Evolutionary conservation across 2,888 invertebrate genomes (phyloP).

Genomic region (Platerodrilus igneus): DNA sequence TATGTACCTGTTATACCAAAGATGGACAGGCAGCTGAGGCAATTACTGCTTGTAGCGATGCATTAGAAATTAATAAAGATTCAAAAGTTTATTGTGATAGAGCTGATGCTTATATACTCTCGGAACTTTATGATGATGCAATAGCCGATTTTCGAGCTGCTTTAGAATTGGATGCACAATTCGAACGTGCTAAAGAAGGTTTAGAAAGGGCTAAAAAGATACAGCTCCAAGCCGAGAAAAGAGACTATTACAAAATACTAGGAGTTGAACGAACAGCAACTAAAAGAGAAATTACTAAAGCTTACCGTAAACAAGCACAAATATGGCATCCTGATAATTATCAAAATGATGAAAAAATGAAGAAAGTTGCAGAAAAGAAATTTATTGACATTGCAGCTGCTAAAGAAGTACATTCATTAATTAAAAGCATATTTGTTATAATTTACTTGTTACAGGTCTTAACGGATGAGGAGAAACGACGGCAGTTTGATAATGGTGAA

Average conservation of each 20-base stretch:
- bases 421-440: background rate
- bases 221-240: conserved; percentile 85
- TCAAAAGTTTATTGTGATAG: conserved; percentile 80
- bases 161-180: conserved; percentile 72
- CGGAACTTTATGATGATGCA: conserved; percentile 92
- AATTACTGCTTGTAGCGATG: conserved; percentile 70
- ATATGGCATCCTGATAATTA: conserved; percentile 99
- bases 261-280: conserved; percentile 85
- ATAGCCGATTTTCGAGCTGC: conserved; percentile 84
- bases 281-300: conserved; percentile 92
- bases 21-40: conserved; percentile 71
- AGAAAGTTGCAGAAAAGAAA: conserved; percentile 92
- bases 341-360: conserved; percentile 73
- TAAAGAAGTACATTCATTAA: conserved; percentile 71
- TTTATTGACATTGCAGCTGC: conserved; percentile 99
- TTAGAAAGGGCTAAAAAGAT: conserved; percentile 81
- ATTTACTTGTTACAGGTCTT: conserved; percentile 52
- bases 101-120: conserved; percentile 84
- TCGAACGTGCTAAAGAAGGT: conserved; percentile 83
- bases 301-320: conserved; percentile 93
- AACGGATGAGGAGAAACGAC: conserved; percentile 86
- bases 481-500: conserved; percentile 89
- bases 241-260: conserved; percentile 97
- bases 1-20: conserved; percentile 75
- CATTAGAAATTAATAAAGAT: conserved; percentile 71